Evolutionary conservation across 2,888 invertebrate genomes (phyloP).

Genomic region (Drosophila macrothrix): DNA sequence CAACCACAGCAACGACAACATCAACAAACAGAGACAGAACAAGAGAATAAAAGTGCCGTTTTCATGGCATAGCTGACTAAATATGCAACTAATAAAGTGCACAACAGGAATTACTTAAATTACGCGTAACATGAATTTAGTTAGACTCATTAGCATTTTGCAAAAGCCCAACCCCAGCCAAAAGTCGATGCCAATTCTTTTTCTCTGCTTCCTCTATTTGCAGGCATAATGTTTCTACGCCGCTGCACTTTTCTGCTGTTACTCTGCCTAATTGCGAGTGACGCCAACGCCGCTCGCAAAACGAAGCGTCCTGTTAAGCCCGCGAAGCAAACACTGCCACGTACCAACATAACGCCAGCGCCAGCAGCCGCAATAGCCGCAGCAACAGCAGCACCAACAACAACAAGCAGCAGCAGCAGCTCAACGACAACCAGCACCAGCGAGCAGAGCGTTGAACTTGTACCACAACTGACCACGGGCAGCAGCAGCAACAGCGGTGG

Average conservation of each 20-base stretch:
- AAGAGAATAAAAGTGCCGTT: slow-evolving; percentile 55
- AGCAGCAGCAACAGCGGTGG: slow-evolving; percentile 25
- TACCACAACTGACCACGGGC: slow-evolving; percentile 43
- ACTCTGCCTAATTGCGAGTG: slow-evolving; percentile 82
- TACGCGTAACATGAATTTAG: slow-evolving; percentile 72
- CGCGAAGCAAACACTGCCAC: slow-evolving; percentile 83
- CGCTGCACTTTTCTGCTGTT: slow-evolving; percentile 81
- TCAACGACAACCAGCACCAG: slow-evolving; percentile 20
- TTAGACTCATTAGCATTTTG: slow-evolving; percentile 69
- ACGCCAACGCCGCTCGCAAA: slow-evolving; percentile 83
- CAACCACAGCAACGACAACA: slow-evolving; percentile 29
- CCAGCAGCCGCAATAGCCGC: slow-evolving; percentile 76
- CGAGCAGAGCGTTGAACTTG: slow-evolving; percentile 48
- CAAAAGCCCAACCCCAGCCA: slow-evolving; percentile 4
- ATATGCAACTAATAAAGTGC: slow-evolving; percentile 68
- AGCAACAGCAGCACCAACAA: slow-evolving; percentile 37
- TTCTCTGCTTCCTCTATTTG: slow-evolving; percentile 23
- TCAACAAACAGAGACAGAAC: slow-evolving; percentile 21
- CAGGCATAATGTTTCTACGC: slow-evolving; percentile 82
- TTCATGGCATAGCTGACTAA: slow-evolving; percentile 47
- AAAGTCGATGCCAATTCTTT: not conserved
- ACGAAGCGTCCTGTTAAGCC: slow-evolving; percentile 83
- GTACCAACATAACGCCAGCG: slow-evolving; percentile 83
- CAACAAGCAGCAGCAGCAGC: slow-evolving; percentile 66
- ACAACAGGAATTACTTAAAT: slow-evolving; percentile 75